Evolutionary conservation across 2,888 invertebrate species (phyloP).

Genomic region (Subacronicta megacephala): DNA sequence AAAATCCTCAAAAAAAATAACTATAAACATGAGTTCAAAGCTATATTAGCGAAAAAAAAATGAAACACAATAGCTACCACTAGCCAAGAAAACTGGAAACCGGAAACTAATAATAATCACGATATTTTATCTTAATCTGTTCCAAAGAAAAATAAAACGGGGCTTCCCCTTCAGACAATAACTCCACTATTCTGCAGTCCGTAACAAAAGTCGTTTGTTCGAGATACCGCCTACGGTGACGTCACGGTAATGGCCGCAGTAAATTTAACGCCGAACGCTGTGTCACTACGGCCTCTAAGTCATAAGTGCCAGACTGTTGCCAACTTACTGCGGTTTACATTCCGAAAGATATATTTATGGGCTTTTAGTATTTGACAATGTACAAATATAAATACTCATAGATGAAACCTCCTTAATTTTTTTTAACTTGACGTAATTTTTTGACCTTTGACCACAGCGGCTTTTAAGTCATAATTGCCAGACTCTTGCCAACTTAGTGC

Average conservation of each 20-base stretch:
- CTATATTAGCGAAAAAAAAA: background rate
- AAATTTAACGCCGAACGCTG: constrained; percentile 68
- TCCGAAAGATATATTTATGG: constrained; percentile 52
- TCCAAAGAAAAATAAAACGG: constrained; percentile 51
- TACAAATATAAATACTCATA: background rate
- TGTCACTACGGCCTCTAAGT: constrained; percentile 58
- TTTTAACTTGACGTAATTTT: too few relatives aligned
- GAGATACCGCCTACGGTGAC: constrained; percentile 64
- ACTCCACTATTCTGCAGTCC: constrained; percentile 55
- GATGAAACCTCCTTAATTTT: too few relatives aligned
- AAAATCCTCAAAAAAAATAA: too few relatives aligned
- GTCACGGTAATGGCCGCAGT: constrained; percentile 60
- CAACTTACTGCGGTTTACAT: constrained; percentile 58
- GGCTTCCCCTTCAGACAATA: constrained; percentile 42
- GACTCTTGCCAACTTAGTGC: constrained; percentile 54
- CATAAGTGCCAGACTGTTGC: constrained; percentile 55
- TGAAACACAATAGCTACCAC: background rate
- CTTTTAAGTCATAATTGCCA: too few relatives aligned
- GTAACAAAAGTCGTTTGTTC: constrained; percentile 66
- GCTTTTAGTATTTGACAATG: constrained; percentile 15
- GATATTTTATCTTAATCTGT: constrained; percentile 48
- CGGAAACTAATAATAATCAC: constrained; percentile 50
- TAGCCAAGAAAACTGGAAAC: constrained; percentile 26
- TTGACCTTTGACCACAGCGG: too few relatives aligned
- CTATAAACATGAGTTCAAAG: background rate